Percentiles rank a stretch among this genome's conserved stretches.
Evolutionary conservation across 2,797 vertebrate genomes (phyloP).

Genomic region (Ctenopoma multispine): DNA sequence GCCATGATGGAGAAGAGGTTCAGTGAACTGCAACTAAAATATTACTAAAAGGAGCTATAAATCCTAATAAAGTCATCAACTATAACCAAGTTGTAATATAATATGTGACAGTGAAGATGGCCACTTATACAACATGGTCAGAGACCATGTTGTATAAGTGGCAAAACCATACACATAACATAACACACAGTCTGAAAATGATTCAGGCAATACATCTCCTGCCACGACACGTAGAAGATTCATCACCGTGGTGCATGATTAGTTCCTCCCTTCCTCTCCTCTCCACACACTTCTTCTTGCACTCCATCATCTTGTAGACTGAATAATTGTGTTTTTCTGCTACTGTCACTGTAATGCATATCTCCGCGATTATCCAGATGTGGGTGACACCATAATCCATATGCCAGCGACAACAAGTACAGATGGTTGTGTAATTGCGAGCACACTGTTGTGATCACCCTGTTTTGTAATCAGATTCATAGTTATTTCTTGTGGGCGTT

Average conservation of each 20-base stretch:
- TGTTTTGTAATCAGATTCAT: conserved; percentile 67
- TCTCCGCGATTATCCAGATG: conserved; percentile 72
- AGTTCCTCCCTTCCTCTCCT: conserved; percentile 53
- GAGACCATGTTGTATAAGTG: too few relatives aligned
- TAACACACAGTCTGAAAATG: conserved; percentile 25
- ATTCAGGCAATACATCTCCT: conserved; percentile 47
- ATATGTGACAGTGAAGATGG: background rate
- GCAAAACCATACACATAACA: conserved; percentile 16
- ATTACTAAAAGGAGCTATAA: background rate
- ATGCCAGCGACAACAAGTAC: conserved; percentile 55
- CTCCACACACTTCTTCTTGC: conserved; percentile 44
- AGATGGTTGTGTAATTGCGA: conserved; percentile 77
- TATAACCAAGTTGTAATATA: background rate
- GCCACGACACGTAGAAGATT: conserved; percentile 61
- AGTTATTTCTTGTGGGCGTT: conserved; percentile 51
- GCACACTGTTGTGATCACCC: conserved; percentile 57
- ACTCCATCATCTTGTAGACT: conserved; percentile 68
- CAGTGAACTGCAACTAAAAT: background rate
- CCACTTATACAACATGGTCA: background rate
- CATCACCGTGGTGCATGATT: conserved; percentile 67
- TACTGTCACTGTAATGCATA: conserved; percentile 54
- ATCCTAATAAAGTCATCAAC: background rate
- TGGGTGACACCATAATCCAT: conserved; percentile 70
- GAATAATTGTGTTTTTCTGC: conserved; percentile 75
- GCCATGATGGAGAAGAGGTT: background rate